Base-by-base conservation (phyloP, 1,140 invertebrate species). In the Meloidogyne exigua region DNA sequence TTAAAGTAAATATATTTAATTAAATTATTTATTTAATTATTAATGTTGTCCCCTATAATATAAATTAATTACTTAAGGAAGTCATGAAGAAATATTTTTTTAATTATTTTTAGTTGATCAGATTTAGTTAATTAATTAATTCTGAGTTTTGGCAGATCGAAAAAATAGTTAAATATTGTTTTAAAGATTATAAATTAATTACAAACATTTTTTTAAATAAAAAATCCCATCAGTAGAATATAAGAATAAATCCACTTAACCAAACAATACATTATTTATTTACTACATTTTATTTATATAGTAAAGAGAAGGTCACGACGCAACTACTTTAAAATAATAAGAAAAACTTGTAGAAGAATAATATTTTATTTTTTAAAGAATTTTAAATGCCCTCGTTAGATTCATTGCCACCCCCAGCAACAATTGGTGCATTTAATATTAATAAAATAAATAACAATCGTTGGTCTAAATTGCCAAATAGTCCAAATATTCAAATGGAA, bases 341-440 rank as follows among this genome's bases (percentile, higher is more conserved):
- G 18, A n/a, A 57, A 57, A 57, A 2, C 5, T 49, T 9, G 15
- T 49, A 3, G 7, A 3, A 32, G 2, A 3, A 3, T 39, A 9
- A 39, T 39, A 39, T 39, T 39, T 39, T 39, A 39, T 57, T 57
- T n/a, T 1, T 57, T 57, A n/a, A 57, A 57, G 9, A 57, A 57
- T 57, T 57, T 57, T n/a, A 49, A 71, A 71, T 71, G 69, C 69
- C 69, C n/a, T 71, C 69, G 18, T 62, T 71, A 18, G 25, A 44
- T 18, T 71, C 39, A 25, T 62, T 71, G 1, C 69, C 69, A 25
- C 62, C 69, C 9, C 69, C 69, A 13, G 36, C 39, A 71, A 71
- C 69, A 71, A 62, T 62, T 25, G 36, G 28, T 49, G 25, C 62
- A 18, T n/a, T 28, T 2, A 71, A 71, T 44, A 28, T 26, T 49